These are phyloP conservation scores for Podarcis cretensis DNA, from an alignment of 2,113 vertebrate species.

Conservation along the genomic window DNA sequence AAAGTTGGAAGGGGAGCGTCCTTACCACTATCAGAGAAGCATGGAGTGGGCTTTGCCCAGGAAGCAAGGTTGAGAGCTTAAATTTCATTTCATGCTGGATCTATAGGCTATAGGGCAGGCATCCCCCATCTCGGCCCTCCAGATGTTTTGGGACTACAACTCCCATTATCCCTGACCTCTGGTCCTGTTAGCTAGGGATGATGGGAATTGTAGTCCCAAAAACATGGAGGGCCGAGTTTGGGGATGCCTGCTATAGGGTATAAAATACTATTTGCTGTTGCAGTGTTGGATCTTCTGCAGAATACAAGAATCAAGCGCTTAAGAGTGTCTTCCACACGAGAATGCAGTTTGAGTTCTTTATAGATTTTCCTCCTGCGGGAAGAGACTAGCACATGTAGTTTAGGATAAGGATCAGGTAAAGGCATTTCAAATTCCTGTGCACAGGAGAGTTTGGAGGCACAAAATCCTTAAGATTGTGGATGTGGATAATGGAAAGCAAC, in stretches of 20 bases:
- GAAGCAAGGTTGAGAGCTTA: background rate
- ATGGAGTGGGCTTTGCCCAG: background rate
- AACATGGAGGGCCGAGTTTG: no score
- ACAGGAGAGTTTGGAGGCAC: background rate
- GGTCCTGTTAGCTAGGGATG: no score
- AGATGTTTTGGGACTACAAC: no score
- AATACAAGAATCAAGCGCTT: background rate
- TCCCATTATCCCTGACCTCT: no score
- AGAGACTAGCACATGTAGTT: background rate
- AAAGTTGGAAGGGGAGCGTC: no score
- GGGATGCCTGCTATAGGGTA: background rate
- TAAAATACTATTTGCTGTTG: background rate
- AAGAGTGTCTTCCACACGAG: background rate
- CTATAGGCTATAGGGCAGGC: background rate
- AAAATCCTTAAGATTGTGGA: background rate
- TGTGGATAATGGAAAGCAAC: no score
- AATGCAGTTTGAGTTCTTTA: background rate
- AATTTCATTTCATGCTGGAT: background rate
- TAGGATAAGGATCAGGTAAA: background rate
- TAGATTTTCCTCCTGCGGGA: background rate
- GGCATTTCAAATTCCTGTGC: background rate
- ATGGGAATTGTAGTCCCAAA: no score
- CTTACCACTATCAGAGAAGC: background rate
- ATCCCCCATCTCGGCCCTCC: no score
- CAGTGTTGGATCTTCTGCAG: background rate